Base-by-base conservation (phyloP, 2,797 vertebrate species). In the Cyclura pinguis region DNA sequence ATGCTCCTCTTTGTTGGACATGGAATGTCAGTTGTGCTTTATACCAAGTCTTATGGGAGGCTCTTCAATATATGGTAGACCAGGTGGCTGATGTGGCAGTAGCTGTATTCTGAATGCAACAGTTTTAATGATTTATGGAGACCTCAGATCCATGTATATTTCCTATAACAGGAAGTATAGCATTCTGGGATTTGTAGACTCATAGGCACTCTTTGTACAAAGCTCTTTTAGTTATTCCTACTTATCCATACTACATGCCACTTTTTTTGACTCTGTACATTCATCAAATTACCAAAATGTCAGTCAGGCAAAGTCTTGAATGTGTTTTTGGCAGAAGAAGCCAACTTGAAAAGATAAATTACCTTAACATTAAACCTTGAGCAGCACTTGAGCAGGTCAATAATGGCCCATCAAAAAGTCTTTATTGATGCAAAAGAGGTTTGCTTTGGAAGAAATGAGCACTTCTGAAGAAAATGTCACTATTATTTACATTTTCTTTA, bases 341-440 rank as follows among this genome's bases (percentile, higher is more conserved):
- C 76, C 32, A 52, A 82, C 74, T 88, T 6, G 0, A 90, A 94
- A 95, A 89, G 94, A 93, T 92, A 94, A 96, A 95, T 94, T 92
- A 93, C 89, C 93, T 91, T 84, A 95, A 84, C 57, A 84, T 93
- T 91, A 57, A 55, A 35, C 90, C 90, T 80, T 88, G 57, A 93
- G 50, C 47, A 87, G 55, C 59, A 85, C 74, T 91, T 87, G 73
- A 84, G 62, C 77, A 35, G 62, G 50, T 91, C 73, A 91, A 88
- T 91, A 91, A 91, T 57, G 80, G 85, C 50, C 72, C 80, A 91
- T 84, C 85, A 87, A 87, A 90, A 91, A 84, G 59, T 35, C 29
- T 91, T 78, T 84, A 91, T 84, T 91, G 73, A 91, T 84, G 80
- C 73, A 87, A 87, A 91, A 87, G 73, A 84, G 55, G 57, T 55